Evolutionary conservation across 2,113 vertebrate genomes (phyloP).

Genomic region (Myotis brandtii): DNA sequence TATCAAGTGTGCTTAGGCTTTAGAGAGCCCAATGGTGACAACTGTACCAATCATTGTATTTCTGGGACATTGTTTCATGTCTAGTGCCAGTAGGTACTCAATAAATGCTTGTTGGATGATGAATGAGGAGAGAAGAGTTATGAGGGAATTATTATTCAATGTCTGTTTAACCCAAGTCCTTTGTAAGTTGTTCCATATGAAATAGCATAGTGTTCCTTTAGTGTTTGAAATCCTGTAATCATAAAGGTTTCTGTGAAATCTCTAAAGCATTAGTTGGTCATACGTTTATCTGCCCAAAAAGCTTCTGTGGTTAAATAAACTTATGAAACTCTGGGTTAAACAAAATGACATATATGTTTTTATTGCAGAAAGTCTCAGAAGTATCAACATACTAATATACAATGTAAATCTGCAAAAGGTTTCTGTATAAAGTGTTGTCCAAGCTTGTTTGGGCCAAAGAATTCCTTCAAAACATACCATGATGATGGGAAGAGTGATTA

Average conservation of each 20-base stretch:
- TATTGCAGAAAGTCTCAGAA: neutral
- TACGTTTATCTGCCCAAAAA: neutral
- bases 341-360: neutral
- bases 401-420: neutral
- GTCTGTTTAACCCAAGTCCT: neutral
- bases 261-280: neutral
- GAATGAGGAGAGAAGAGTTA: neutral
- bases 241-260: neutral
- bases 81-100: neutral
- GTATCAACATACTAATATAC: neutral
- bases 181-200: neutral
- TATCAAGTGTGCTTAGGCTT: neutral
- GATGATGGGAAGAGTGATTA: neutral
- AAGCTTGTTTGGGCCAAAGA: neutral
- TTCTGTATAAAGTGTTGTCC: neutral
- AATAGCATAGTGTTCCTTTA: neutral
- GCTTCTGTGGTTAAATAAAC: neutral
- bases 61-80: neutral
- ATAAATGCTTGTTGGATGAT: neutral
- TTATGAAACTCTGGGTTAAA: neutral
- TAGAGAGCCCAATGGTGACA: neutral
- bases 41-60: neutral
- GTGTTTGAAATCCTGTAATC: neutral
- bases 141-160: neutral
- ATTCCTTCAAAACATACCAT: neutral